Conservation (phyloP, 2,888 invertebrate genomes). For the Ernsta delagoae region DNA sequence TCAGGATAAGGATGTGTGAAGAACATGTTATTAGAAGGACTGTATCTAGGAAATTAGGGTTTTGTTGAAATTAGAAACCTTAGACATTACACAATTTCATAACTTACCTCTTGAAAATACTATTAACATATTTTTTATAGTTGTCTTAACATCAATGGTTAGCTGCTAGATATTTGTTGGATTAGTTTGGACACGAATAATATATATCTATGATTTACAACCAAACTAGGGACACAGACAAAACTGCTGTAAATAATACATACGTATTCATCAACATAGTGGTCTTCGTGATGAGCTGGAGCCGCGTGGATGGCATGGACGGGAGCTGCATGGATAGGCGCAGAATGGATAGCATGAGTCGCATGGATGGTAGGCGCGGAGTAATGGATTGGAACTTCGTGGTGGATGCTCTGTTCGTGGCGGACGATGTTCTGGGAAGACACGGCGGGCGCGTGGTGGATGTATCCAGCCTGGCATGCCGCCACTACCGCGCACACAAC, state of each 20-base stretch:
- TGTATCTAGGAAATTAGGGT: too few species aligned
- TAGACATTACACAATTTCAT: too few species aligned
- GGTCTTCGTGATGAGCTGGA: conserved; percentile 57
- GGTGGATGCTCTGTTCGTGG: conserved; percentile 61
- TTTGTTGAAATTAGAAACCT: too few species aligned
- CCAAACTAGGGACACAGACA: too few species aligned
- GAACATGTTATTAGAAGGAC: too few species aligned
- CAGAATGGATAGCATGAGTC: conserved; percentile 49
- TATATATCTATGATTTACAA: too few species aligned
- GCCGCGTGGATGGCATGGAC: conserved; percentile 49
- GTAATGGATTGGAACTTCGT: conserved; percentile 66
- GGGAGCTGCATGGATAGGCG: conserved; percentile 45
- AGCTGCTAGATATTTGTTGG: too few species aligned
- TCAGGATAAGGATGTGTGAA: too few species aligned
- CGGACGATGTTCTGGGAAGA: conserved; percentile 79
- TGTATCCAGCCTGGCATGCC: conserved; percentile 68
- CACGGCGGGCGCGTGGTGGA: conserved; percentile 77
- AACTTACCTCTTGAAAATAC: too few species aligned
- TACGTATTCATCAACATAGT: conserved; percentile 79
- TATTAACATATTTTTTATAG: too few species aligned
- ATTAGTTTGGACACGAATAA: too few species aligned
- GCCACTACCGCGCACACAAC: conserved; percentile 67
- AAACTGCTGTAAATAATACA: conserved; percentile 44
- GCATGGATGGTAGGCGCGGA: conserved; percentile 49
- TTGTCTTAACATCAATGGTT: too few species aligned